phyloP scores from a whole-genome alignment of 1,140 invertebrate species.

The Zeugodacus cucurbitae region DNA sequence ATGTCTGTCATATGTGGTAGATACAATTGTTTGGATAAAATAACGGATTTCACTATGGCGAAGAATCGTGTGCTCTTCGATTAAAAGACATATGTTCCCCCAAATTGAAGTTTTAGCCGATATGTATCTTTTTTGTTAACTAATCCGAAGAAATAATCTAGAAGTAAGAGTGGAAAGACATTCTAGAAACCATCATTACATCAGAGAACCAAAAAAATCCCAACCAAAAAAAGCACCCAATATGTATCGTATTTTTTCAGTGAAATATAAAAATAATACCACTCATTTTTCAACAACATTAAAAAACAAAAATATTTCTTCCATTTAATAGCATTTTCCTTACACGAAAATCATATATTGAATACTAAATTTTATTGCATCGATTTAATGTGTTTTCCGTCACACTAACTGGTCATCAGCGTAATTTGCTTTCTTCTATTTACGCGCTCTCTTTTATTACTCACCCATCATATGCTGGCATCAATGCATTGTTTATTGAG shows the following conservation, averaged over 20 bases:
- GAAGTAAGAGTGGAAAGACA: too few relatives aligned
- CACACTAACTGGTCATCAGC: background rate
- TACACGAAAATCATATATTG: background rate
- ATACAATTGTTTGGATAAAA: too few relatives aligned
- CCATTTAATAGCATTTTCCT: background rate
- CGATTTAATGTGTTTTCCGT: background rate
- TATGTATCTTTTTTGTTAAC: too few relatives aligned
- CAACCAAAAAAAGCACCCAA: too few relatives aligned
- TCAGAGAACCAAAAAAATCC: too few relatives aligned
- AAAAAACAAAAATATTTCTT: background rate
- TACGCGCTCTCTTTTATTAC: background rate
- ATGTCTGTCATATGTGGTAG: too few relatives aligned
- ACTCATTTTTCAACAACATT: background rate
- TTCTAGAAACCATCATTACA: too few relatives aligned
- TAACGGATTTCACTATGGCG: too few relatives aligned
- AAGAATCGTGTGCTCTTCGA: too few relatives aligned
- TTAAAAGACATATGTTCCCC: too few relatives aligned
- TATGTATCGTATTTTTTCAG: background rate
- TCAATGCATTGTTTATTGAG: background rate
- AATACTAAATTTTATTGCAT: background rate
- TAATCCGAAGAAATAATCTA: too few relatives aligned
- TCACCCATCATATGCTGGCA: background rate
- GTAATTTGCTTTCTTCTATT: background rate
- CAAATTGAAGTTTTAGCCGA: too few relatives aligned
- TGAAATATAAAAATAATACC: background rate